Base-by-base conservation (phyloP, 1,140 invertebrate species). In the Penaeus indicus region DNA sequence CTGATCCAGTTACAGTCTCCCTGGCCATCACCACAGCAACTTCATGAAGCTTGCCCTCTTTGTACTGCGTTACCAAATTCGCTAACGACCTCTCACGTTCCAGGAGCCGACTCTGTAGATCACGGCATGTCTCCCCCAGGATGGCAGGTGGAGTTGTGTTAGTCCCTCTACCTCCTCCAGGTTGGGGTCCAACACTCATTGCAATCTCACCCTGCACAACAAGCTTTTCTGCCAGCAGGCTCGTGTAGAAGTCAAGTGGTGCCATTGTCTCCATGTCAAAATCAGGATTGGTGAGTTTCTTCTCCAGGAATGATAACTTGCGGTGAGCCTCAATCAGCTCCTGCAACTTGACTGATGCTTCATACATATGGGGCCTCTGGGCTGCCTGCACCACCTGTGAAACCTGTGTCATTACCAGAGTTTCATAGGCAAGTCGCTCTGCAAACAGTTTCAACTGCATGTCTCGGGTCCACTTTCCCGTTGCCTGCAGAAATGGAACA, bases 371-470 rank as follows among this genome's bases (percentile, higher is more conserved):
- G 95, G 91, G 94, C 94, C 94, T 92, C 93, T 93, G 92, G 91
- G 85, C 92, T 92, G 86, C 84, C 72, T 90, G 89, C 25, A 85
- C 61, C 47, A 91, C 91, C 61, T 92, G 91, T 3, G 90, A 88
- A 62, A 96, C 94, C 90, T 94, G 93, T 42, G 93, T 93, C 62
- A 96, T 93, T 79, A 96, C 93, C 27, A 96, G 94, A 63, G 95
- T 95, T 93, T 97, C 96, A 92, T 95, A 96, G 0, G 96, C 96
- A 38, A 96, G 93, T 91, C 96, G 95, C 92, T 96, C 96, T 3
- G 96, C 96, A 86, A 96, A 92, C 80, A 96, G 93, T 91, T 95
- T 94, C 86, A 95, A 92, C 91, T 95, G 95, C 79, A 95, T 94
- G 89, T 95, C 93, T 64, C 94, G 94, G 84, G 95, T 95, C 85